Evolutionary conservation across 2,113 vertebrate genomes (phyloP).

Genomic region (Speoplatyrhinus poulsoni): DNA sequence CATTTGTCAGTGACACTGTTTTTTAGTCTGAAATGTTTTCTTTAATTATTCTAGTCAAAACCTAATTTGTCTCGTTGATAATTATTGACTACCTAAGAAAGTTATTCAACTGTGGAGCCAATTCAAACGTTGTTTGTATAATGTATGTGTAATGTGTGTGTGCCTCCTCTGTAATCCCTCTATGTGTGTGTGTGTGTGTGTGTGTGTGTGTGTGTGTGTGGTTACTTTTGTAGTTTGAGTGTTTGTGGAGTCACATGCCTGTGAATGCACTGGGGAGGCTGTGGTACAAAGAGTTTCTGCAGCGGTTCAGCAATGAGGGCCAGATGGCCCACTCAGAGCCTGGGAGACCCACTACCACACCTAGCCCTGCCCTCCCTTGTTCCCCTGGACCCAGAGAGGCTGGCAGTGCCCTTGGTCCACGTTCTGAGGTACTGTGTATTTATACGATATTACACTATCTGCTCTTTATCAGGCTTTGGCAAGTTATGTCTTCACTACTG

Average conservation of each 20-base stretch:
- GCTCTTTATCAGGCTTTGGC: not conserved
- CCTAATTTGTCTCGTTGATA: conserved; percentile 54
- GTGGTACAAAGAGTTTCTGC: conserved; percentile 70
- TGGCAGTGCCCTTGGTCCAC: conserved; percentile 17
- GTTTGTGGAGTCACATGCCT: conserved; percentile 73
- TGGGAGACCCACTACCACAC: not conserved
- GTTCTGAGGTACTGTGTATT: conserved; percentile 45
- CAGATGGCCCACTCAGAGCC: not conserved
- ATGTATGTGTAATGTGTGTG: conserved; percentile 4
- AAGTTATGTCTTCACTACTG: not conserved
- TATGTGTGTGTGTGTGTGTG: conserved; percentile 9
- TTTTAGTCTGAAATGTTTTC: conserved; percentile 42
- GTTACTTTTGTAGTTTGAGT: conserved; percentile 67
- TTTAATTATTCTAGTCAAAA: conserved; percentile 61
- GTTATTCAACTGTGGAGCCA: conserved; percentile 48
- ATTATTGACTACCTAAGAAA: conserved; percentile 47
- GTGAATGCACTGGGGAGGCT: conserved; percentile 57
- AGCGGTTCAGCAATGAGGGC: conserved; percentile 48
- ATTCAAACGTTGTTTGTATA: conserved; percentile 16
- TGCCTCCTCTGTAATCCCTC: conserved; percentile 10
- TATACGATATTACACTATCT: not conserved
- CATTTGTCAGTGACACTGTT: conserved; percentile 36
- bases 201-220: conserved; percentile 58
- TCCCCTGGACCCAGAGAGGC: conserved; percentile 22
- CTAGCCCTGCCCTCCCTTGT: not conserved